Base-by-base conservation (phyloP, 2,113 vertebrate genomes). In the Chunga burmeisteri region DNA sequence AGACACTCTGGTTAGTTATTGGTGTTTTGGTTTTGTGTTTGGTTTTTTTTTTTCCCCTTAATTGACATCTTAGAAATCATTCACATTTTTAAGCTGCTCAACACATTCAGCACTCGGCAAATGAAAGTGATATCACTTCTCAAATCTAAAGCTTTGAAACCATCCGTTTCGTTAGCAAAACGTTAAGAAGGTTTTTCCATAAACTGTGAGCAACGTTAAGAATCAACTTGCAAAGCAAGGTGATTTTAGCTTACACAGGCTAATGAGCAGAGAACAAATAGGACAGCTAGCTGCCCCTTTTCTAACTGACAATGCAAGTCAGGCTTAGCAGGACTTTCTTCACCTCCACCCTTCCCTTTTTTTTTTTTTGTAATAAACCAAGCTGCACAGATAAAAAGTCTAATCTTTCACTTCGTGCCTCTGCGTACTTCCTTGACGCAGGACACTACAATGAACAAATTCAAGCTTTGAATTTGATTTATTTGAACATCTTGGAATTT, bases 271-370 rank as follows among this genome's bases (percentile, higher is more conserved):
- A 72, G 30, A 92, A 88, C 7, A 90, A 81, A 36, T 14, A 58
- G 3, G 9, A 74, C 47, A 82, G 61, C 15, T 62, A 84, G 50
- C 13, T 81, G 42, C 22, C 29, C 0, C 0, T 83, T 80, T 81
- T 72, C 44, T 56, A 86, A 88, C 12, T 46, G 30, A 81, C 42
- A 74, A 5, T 16, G 32, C 21, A 74, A 74, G 66, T 34, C 70
- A 74, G 23, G 20, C 40, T 94, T 71, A 87, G 49, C 44, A 82
- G 55, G 34, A 59, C 29, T 75, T 74, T 27, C 36, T 52, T 44
- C 42, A 7, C 9, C 5, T 2, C 20, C 21, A 4, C 29, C 6
- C 5, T 4, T 5, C 7, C 13, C 8, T 16, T 30, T 23, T 61
- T 8, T 11, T 40, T 40, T 32, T 30, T 46, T 26, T 40, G n/a